A percentile compares a stretch with the other conserved stretches of the same genome.
These are phyloP conservation scores for Sussaba pulchella DNA, from an alignment of 2,888 invertebrate species.

Conservation along the genomic window DNA sequence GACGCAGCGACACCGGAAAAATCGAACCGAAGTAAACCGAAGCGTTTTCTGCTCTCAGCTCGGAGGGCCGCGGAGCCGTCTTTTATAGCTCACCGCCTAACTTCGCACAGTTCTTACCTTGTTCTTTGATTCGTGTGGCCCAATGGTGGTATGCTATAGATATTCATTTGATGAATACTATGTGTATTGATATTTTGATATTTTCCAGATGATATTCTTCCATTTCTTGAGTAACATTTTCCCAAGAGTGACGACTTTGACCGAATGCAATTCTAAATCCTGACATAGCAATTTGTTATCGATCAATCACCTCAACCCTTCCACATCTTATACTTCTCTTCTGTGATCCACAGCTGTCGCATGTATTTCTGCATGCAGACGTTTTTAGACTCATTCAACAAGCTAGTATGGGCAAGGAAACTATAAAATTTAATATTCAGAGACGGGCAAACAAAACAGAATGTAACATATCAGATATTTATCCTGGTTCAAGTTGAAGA, in stretches of 20 bases:
- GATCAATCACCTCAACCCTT: too few species aligned
- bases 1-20: constrained; percentile 83
- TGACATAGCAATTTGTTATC: too few species aligned
- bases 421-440: too few species aligned
- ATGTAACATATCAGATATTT: not conserved
- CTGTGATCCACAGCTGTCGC: too few species aligned
- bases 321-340: too few species aligned
- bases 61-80: constrained; percentile 66
- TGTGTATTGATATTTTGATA: not conserved
- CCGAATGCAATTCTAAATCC: too few species aligned
- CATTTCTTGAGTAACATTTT: too few species aligned
- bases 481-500: not conserved
- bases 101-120: constrained; percentile 38
- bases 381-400: too few species aligned
- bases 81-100: constrained; percentile 63
- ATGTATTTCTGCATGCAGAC: too few species aligned
- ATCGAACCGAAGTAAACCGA: constrained; percentile 84
- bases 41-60: constrained; percentile 80
- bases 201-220: not conserved
- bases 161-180: not conserved
- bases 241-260: too few species aligned
- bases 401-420: too few species aligned
- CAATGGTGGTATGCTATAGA: constrained; percentile 38
- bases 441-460: too few species aligned
- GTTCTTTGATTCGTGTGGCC: constrained; percentile 38